Conservation (phyloP, 2,888 invertebrate species). For the Ischnura elegans region DNA sequence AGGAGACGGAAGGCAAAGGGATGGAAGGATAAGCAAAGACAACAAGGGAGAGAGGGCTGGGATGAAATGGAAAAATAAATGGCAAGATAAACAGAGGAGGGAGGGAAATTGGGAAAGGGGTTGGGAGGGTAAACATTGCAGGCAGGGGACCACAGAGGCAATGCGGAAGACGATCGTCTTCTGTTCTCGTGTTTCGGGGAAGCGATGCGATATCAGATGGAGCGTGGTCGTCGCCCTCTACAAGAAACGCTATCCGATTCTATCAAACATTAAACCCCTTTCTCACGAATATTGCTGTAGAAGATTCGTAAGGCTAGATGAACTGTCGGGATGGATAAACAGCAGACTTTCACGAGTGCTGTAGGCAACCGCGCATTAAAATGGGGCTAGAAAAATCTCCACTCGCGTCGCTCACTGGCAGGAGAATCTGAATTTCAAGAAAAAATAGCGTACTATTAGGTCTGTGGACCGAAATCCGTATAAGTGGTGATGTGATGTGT, state of each 20-base stretch:
- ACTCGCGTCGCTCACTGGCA: too few relatives aligned
- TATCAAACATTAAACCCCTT: neutral
- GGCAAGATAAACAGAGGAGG: neutral
- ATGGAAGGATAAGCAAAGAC: neutral
- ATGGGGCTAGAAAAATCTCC: too few relatives aligned
- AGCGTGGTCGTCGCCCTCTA: neutral
- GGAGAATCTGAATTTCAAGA: too few relatives aligned
- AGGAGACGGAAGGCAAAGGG: neutral
- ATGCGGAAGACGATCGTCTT: neutral
- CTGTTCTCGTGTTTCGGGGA: neutral
- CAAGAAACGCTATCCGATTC: neutral
- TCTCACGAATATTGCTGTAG: too few relatives aligned
- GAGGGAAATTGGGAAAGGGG: neutral
- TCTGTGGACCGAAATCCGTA: too few relatives aligned
- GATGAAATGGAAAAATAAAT: slow-evolving; percentile 41
- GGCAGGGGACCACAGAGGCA: neutral
- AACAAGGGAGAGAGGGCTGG: neutral
- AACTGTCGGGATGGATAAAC: too few relatives aligned
- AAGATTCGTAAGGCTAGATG: too few relatives aligned
- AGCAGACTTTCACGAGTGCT: too few relatives aligned
- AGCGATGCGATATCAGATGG: neutral
- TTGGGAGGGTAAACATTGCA: neutral
- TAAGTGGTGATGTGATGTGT: too few relatives aligned
- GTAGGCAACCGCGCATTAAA: too few relatives aligned
- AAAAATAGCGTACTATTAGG: too few relatives aligned